phyloP scores from a whole-genome alignment of 2,888 invertebrate species.

The Hemaris fuciformis region DNA sequence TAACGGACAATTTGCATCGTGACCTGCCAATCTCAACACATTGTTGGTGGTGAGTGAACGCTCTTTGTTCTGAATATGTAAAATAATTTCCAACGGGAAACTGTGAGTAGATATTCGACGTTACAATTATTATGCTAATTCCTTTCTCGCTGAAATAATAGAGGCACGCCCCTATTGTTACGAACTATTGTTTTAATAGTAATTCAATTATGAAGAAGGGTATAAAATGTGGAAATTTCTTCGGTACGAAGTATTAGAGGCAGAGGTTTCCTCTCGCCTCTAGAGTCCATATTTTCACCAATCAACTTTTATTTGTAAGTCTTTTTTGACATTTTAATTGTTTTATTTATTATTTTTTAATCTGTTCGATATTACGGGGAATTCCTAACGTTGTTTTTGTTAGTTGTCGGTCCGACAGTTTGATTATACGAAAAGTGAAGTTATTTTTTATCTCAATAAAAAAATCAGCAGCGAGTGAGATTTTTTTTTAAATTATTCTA shows the following conservation, averaged over 20 bases:
- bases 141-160: background rate
- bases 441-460: no score
- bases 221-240: background rate
- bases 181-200: background rate
- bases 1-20: background rate
- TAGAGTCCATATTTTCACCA: background rate
- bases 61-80: background rate
- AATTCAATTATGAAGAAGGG: background rate
- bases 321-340: background rate
- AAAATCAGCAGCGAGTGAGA: no score
- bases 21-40: background rate
- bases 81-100: background rate
- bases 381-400: no score
- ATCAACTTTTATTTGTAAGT: background rate
- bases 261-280: background rate
- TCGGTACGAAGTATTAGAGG: background rate
- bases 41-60: background rate
- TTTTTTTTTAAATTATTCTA: no score
- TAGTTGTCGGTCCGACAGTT: no score
- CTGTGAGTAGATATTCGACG: background rate
- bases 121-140: background rate
- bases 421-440: no score
- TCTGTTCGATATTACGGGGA: no score
- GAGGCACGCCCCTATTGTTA: background rate
- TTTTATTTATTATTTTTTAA: no score